Percentiles rank a stretch among this genome's conserved stretches.
Conservation (phyloP, 2,113 vertebrate species). For the Epinephelus moara region DNA sequence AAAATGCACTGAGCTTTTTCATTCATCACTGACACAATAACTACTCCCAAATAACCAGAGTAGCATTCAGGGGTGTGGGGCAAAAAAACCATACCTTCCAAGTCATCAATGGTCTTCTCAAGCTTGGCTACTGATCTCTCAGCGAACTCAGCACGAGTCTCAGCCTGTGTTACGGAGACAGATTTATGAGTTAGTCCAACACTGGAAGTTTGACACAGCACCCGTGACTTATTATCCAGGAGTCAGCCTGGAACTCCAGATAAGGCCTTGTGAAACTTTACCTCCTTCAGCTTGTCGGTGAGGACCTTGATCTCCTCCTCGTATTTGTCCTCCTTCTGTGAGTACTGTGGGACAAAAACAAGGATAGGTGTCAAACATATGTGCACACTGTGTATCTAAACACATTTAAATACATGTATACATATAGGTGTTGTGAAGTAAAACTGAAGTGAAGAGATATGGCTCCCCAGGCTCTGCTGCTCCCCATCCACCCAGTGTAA, state of each 20-base stretch:
- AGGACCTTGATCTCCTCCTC: slow-evolving; percentile 99
- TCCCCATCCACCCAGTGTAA: slow-evolving; percentile 15
- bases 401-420: background rate
- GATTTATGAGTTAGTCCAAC: slow-evolving; percentile 19
- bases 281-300: slow-evolving; percentile 99
- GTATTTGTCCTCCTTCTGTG: slow-evolving; percentile 99
- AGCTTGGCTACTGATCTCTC: slow-evolving; percentile 99
- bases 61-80: background rate
- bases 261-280: slow-evolving; percentile 72
- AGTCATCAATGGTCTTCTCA: slow-evolving; percentile 99
- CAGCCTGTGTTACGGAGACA: slow-evolving; percentile 87
- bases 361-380: slow-evolving; percentile 33
- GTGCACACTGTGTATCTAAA: background rate
- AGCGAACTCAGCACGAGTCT: slow-evolving; percentile 98
- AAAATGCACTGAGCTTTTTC: background rate
- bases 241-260: slow-evolving; percentile 28
- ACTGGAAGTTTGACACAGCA: background rate
- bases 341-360: slow-evolving; percentile 91
- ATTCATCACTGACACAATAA: background rate
- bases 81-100: slow-evolving; percentile 92
- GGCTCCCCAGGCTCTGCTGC: slow-evolving; percentile 7
- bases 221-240: background rate
- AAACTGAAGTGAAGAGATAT: background rate
- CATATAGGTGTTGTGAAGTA: background rate
- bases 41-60: slow-evolving; percentile 14